Conservation (phyloP, 2,113 vertebrate species). For the Gymnogyps californianus region DNA sequence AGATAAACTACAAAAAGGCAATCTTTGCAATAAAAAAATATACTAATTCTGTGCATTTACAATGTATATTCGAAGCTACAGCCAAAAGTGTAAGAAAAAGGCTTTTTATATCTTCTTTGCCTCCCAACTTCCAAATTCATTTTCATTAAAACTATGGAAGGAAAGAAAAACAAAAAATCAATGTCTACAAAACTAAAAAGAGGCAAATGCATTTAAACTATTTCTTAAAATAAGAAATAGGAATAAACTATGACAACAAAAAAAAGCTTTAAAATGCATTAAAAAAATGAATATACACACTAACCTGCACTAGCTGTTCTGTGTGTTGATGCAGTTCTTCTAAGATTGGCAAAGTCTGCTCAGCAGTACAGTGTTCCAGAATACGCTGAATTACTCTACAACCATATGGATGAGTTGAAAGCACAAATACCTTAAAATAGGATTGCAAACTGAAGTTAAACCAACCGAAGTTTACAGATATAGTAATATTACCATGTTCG, state of each 20-base stretch:
- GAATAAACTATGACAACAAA: not conserved
- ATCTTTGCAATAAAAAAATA: not conserved
- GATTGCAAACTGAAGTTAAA: conserved; percentile 5
- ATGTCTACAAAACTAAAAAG: not conserved
- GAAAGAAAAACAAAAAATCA: conserved; percentile 25
- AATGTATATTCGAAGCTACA: not conserved
- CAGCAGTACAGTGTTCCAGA: conserved; percentile 93
- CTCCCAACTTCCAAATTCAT: conserved; percentile 45
- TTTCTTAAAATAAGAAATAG: not conserved
- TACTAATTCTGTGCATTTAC: not conserved
- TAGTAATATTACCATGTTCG: not conserved
- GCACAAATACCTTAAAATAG: conserved; percentile 87
- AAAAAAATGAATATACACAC: not conserved
- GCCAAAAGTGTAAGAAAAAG: not conserved
- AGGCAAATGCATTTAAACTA: not conserved
- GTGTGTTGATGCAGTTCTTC: conserved; percentile 95
- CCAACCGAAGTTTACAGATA: not conserved
- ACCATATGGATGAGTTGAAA: conserved; percentile 95
- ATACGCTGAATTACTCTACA: conserved; percentile 97
- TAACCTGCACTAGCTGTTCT: conserved; percentile 93
- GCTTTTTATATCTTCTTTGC: conserved; percentile 43
- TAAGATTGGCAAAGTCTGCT: conserved; percentile 91
- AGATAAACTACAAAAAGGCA: not conserved
- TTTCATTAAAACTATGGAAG: conserved; percentile 48
- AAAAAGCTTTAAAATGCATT: not conserved